Conservation (phyloP, 1,140 invertebrate species). For the Drosophila lacteicornis region DNA sequence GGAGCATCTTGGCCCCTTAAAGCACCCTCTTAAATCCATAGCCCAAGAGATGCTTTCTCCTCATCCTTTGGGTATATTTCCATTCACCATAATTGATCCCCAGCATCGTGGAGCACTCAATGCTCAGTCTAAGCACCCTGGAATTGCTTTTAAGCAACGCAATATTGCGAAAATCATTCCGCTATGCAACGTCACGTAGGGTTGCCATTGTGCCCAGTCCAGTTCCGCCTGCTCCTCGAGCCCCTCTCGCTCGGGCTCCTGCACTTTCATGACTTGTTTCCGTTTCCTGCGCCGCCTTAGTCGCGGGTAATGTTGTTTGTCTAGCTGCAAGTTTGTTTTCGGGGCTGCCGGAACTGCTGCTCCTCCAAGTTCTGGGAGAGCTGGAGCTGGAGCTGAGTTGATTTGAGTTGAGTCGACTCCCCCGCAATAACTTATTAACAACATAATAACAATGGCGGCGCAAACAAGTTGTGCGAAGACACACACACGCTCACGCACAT, state of each 20-base stretch:
- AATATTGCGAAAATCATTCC: slow-evolving; percentile 27
- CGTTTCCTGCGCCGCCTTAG: slow-evolving; percentile 48
- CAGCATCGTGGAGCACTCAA: slow-evolving; percentile 1
- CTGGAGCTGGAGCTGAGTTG: neutral
- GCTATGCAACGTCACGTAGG: slow-evolving; percentile 32
- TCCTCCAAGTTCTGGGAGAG: slow-evolving; percentile 13
- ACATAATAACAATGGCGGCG: slow-evolving; percentile 59
- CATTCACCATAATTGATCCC: slow-evolving; percentile 20
- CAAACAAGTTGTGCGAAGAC: slow-evolving; percentile 45
- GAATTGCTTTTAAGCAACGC: slow-evolving; percentile 9
- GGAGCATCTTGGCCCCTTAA: neutral
- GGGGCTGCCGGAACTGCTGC: slow-evolving; percentile 31
- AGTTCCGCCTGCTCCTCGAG: neutral
- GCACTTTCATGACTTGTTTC: slow-evolving; percentile 66
- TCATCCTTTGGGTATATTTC: slow-evolving; percentile 5
- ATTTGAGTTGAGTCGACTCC: slow-evolving; percentile 6
- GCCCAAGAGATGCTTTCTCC: neutral
- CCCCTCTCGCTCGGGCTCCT: neutral
- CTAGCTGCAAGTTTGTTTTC: slow-evolving; percentile 50
- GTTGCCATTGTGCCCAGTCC: neutral
- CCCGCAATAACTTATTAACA: slow-evolving; percentile 67
- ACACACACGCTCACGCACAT: slow-evolving; percentile 18
- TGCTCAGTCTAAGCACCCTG: slow-evolving; percentile 1
- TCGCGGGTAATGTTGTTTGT: slow-evolving; percentile 55
- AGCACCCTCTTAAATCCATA: slow-evolving; percentile 21